Percentiles rank a stretch among this genome's conserved stretches.
Evolutionary conservation across 2,113 vertebrate genomes (phyloP).

Genomic region (Cettia cetti): DNA sequence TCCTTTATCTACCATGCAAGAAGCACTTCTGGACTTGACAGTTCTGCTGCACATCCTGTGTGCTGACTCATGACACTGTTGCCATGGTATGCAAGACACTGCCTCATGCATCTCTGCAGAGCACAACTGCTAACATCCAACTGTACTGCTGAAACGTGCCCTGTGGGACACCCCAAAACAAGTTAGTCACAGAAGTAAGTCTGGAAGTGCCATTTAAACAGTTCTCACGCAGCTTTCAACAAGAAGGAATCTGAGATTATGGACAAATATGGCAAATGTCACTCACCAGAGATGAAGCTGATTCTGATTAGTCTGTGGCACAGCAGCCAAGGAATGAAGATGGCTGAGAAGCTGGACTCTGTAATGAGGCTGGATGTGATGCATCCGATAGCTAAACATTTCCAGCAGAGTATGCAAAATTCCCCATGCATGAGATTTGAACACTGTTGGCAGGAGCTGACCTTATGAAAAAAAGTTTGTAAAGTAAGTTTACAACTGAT

Average conservation of each 20-base stretch:
- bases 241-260: neutral
- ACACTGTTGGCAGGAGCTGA: slow-evolving; percentile 95
- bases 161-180: neutral
- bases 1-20: neutral
- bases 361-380: slow-evolving; percentile 98
- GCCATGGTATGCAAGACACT: accelerated
- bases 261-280: neutral
- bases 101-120: neutral
- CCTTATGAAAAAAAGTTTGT: slow-evolving; percentile 69
- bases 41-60: neutral
- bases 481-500: neutral
- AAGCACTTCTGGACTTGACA: neutral
- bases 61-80: neutral
- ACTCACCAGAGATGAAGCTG: slow-evolving; percentile 96
- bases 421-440: slow-evolving; percentile 96
- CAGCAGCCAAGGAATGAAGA: slow-evolving; percentile 93
- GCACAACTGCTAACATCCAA: neutral
- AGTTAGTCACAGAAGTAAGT: neutral
- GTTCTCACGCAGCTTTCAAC: neutral
- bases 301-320: slow-evolving; percentile 97
- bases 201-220: neutral
- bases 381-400: slow-evolving; percentile 99
- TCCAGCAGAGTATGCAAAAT: slow-evolving; percentile 96
- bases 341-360: slow-evolving; percentile 95
- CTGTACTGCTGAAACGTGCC: neutral